These are phyloP conservation scores for Zhuqinia jingwanae DNA, from an alignment of 2,888 invertebrate species.

Conservation along the genomic window DNA sequence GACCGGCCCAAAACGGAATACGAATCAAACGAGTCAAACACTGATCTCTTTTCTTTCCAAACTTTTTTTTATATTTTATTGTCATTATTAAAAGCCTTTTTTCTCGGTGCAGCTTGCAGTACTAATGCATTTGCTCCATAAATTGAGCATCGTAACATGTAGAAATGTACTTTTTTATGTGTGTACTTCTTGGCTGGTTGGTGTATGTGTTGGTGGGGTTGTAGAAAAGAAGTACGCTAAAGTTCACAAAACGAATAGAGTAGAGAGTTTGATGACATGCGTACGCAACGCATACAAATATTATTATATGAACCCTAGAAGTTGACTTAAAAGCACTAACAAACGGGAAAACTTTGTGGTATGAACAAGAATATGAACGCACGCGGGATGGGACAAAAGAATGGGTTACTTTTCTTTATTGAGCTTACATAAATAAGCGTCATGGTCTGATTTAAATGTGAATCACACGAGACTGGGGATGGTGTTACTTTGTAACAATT, in stretches of 20 bases:
- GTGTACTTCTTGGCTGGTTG: constrained; percentile 1
- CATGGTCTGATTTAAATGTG: background rate
- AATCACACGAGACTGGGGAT: background rate
- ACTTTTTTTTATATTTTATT: constrained; percentile 52
- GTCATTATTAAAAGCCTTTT: constrained; percentile 56
- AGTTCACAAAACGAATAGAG: constrained; percentile 58
- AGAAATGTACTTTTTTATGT: no score
- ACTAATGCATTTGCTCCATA: constrained; percentile 43
- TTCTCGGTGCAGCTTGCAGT: constrained; percentile 40
- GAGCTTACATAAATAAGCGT: no score
- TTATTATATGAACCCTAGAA: constrained; percentile 53
- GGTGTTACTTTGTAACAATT: no score
- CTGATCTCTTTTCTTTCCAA: constrained; percentile 37
- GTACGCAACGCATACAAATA: constrained; percentile 63
- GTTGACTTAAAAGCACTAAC: constrained; percentile 37
- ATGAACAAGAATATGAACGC: background rate
- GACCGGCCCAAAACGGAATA: background rate
- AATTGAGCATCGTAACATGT: constrained; percentile 26
- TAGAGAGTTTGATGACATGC: constrained; percentile 36
- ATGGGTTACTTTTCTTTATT: background rate
- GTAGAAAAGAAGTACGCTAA: constrained; percentile 5
- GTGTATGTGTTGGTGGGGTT: background rate
- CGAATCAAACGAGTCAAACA: constrained; percentile 16
- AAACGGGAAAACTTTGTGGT: constrained; percentile 10
- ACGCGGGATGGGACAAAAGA: background rate